Base-by-base conservation (phyloP, 2,888 invertebrate genomes). In the Folsomia candida region DNA sequence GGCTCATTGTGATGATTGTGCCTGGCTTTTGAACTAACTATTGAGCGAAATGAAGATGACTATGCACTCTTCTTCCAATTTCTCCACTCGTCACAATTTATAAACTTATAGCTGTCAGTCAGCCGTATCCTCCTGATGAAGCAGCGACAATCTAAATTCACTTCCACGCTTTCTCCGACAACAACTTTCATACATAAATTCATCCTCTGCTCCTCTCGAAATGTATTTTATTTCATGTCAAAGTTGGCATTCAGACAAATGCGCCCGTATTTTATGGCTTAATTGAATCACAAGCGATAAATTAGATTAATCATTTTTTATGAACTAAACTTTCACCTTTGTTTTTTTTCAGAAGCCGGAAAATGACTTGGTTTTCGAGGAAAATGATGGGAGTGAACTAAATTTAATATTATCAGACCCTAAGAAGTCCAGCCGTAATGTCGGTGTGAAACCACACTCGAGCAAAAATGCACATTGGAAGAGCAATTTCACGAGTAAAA, bases 321-420 rank as follows among this genome's bases (percentile, higher is more conserved):
- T n/a, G n/a, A n/a, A n/a, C n/a, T n/a, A n/a, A n/a, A n/a, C n/a
- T n/a, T n/a, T n/a, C n/a, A n/a, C n/a, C 14, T 37, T 37, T 37
- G 14, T 37, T 37, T 37, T 4, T 37, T 72, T 74, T 4, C 71
- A 76, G 78, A 78, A 74, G 67, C 51, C 72, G 58, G 78, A 78
- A 70, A 78, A 72, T 68, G 78, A 78, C 69, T 61, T 78, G 51
- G 75, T 76, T 67, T 78, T 78, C 59, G 78, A 74, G 63, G 73
- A 78, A 61, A 76, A 78, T 60, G 75, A 76, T 29, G 74, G 74
- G 22, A 66, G 61, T 37, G 62, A 70, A 63, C 65, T 73, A 51
- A 76, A 75, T 69, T 71, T 76, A 67, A 66, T 75, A 62, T 69
- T 75, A 60, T 71, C 69, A 27, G 73, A 51, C 2, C 29, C 64